Conservation (phyloP, 2,113 vertebrate genomes). For the Emydocephalus ijimae region DNA sequence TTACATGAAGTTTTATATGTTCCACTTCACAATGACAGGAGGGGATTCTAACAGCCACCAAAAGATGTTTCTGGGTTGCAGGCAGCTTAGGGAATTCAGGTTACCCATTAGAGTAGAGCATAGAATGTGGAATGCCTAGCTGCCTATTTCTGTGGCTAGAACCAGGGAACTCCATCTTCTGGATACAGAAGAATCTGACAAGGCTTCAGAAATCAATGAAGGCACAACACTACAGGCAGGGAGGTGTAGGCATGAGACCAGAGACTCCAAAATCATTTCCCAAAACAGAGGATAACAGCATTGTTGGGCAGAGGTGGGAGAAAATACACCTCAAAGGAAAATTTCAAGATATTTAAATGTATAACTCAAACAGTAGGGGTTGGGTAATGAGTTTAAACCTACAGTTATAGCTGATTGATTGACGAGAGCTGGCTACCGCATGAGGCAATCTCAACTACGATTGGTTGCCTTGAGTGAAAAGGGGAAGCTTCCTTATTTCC, state of each 20-base stretch:
- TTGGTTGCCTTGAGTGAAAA: neutral
- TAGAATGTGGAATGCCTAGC: neutral
- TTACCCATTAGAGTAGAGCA: neutral
- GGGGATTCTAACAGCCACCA: neutral
- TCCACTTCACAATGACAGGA: neutral
- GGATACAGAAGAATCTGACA: neutral
- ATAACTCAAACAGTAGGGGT: neutral
- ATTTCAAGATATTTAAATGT: neutral
- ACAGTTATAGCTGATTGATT: neutral
- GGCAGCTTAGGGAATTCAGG: neutral
- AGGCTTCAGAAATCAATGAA: neutral
- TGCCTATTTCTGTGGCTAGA: neutral
- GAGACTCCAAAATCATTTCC: neutral
- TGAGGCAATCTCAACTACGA: neutral
- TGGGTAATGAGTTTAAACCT: neutral
- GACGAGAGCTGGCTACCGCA: neutral
- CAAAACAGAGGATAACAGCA: neutral
- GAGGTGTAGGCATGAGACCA: neutral
- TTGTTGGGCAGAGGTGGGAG: neutral
- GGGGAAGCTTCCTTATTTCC: neutral
- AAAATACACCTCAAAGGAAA: neutral
- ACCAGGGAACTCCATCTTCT: neutral
- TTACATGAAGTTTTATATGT: neutral
- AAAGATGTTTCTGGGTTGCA: neutral
- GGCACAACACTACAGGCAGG: neutral